Conservation (phyloP, 1,140 invertebrate species). For the Leucophenga varia region DNA sequence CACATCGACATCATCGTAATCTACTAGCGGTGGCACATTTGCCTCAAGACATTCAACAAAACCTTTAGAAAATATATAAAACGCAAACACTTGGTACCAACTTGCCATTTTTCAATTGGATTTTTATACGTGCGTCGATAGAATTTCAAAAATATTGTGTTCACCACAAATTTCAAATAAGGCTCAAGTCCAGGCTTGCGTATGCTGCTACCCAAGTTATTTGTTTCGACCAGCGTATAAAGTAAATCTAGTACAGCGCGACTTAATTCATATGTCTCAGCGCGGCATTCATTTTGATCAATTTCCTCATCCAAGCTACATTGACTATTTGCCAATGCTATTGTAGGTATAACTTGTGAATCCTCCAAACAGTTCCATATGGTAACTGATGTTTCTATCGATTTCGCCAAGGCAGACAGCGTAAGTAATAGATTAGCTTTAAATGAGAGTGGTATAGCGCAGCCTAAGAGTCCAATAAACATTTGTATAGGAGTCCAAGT, state of each 20-base stretch:
- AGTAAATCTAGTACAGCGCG: conserved; percentile 78
- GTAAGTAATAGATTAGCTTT: conserved; percentile 81
- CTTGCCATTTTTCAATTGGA: conserved; percentile 66
- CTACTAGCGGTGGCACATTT: conserved; percentile 58
- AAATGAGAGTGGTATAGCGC: conserved; percentile 78
- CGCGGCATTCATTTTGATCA: conserved; percentile 79
- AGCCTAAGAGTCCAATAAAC: conserved; percentile 80
- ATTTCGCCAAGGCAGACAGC: conserved; percentile 74
- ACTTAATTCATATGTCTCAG: conserved; percentile 85
- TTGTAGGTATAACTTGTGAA: conserved; percentile 77
- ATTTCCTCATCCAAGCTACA: conserved; percentile 47
- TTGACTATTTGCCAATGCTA: conserved; percentile 60
- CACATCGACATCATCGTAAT: conserved; percentile 13
- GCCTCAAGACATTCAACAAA: conserved; percentile 87
- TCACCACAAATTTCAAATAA: conserved; percentile 79
- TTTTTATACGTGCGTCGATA: conserved; percentile 48
- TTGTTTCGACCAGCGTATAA: conserved; percentile 72
- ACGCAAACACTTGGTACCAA: conserved; percentile 70
- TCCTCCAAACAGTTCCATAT: conserved; percentile 87
- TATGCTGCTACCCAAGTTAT: conserved; percentile 75
- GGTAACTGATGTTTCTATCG: conserved; percentile 71
- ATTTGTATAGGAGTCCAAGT: conserved; percentile 80
- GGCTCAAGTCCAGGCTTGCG: conserved; percentile 87
- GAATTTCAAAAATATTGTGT: conserved; percentile 38
- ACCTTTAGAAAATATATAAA: conserved; percentile 79